Evolutionary conservation across 2,113 vertebrate genomes (phyloP), one percentile per base, ranked within the genome.

Genomic region (Acrocephalus kingi): DNA sequence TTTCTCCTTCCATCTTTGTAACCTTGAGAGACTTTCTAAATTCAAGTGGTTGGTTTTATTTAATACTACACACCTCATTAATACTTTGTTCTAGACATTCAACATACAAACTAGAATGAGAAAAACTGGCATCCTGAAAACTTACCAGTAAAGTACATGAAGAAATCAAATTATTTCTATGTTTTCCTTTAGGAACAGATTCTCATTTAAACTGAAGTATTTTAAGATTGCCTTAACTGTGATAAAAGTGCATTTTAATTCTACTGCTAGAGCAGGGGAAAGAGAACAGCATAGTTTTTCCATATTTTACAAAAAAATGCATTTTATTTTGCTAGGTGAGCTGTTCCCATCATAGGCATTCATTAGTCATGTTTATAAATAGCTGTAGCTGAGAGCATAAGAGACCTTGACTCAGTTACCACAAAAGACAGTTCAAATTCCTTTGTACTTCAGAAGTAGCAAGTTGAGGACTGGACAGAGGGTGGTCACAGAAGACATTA

Each of bases 391-490:
- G 71, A 92, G 2, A 83, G 35, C 31, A 15, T 17, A 87, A 89
- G 69, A 92, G 88, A 82, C 77, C 94, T 93, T 91, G 86, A 93
- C 51, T 91, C 71, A 83, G 66, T 67, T 85, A 93, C 62, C 77
- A 92, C 49, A 87, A 84, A 90, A 87, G 39, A 63, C n/a, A 52
- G 48, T 61, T 49, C 27, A 77, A 93, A 87, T 59, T 93, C 79
- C 49, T 81, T 68, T 84, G n/a, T 90, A 77, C 48, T 84, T 66
- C 20, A 88, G n/a, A 86, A 93, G 52, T 4, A 78, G 76, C 27
- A 84, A 92, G 51, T 18, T 78, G 49, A 76, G 54, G 58, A 82
- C 54, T n/a, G 45, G 37, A 77, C 23, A 86, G 55, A 90, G 35
- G 5, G 48, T 63, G 23, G n/a, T 89, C 49, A 74, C n/a, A 72